These are phyloP conservation scores for Anthopleura sola DNA, from an alignment of 64 coral and sea anemone genomes.

Conservation along the genomic window DNA sequence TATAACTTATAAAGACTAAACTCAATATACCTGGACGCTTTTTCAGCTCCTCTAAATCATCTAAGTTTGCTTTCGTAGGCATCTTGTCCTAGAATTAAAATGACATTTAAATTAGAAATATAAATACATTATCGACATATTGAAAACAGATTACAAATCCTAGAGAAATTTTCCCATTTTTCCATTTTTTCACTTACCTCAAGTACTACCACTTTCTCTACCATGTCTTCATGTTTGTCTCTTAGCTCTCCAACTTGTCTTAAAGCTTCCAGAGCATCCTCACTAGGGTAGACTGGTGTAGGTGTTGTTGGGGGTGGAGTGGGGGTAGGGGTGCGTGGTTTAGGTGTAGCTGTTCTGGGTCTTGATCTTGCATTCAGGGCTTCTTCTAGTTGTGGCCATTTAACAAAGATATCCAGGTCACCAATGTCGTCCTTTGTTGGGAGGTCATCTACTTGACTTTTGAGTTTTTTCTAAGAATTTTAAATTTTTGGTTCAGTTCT, in stretches of 20 bases:
- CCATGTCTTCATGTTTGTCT: conserved; percentile 68
- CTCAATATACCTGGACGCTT: conserved; percentile 64
- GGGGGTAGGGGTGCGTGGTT: conserved; percentile 37
- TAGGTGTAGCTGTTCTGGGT: conserved; percentile 52
- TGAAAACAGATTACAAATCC: not conserved
- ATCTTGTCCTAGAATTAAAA: conserved; percentile 65
- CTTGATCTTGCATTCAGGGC: conserved; percentile 67
- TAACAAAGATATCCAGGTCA: conserved; percentile 82
- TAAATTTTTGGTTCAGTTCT: not conserved
- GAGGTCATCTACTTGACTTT: conserved; percentile 64
- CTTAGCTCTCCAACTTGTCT: conserved; percentile 82
- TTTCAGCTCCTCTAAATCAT: conserved; percentile 75
- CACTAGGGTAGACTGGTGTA: conserved; percentile 55
- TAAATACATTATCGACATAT: not conserved
- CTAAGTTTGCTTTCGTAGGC: conserved; percentile 77
- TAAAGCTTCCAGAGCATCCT: conserved; percentile 75
- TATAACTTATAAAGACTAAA: not conserved
- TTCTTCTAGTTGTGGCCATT: conserved; percentile 90
- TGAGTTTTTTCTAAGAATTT: conserved; percentile 60
- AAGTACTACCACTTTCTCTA: conserved; percentile 57
- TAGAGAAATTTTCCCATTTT: not conserved
- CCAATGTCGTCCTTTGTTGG: conserved; percentile 80
- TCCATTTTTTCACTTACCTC: conserved; percentile 42
- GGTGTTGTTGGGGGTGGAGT: conserved; percentile 58
- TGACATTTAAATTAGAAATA: not conserved